These are phyloP conservation scores for Drosophila seguyi DNA, from an alignment of 1,140 invertebrate species.

Conservation along the genomic window DNA sequence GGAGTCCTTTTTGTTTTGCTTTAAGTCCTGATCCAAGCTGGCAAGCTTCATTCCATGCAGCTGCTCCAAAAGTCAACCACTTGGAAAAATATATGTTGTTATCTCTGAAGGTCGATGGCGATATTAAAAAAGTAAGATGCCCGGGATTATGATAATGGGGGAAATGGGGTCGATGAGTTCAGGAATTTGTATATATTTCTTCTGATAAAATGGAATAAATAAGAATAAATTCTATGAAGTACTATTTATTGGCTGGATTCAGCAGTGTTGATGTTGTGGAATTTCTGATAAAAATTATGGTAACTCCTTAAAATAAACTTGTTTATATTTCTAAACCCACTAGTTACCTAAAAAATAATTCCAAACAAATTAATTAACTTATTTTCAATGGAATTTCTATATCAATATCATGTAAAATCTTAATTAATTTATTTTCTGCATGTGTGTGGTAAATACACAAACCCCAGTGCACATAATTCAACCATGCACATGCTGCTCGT, in stretches of 20 bases:
- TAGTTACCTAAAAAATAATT: not conserved
- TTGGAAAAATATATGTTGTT: constrained; percentile 19
- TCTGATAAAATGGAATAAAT: not conserved
- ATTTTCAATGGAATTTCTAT: no score
- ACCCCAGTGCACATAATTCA: constrained; percentile 8
- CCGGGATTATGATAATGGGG: not conserved
- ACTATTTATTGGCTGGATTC: not conserved
- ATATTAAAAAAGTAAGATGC: constrained; percentile 3
- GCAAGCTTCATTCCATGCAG: constrained; percentile 8
- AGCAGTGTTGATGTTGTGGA: not conserved
- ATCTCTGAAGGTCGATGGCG: constrained; percentile 5
- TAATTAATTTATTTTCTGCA: constrained; percentile 11
- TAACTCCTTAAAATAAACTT: no score
- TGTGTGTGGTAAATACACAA: not conserved
- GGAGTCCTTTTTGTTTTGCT: not conserved
- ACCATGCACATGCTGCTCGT: constrained; percentile 21
- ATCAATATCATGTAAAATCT: not conserved
- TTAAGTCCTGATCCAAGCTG: not conserved
- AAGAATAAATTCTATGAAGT: not conserved
- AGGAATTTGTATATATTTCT: not conserved
- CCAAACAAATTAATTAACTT: not conserved
- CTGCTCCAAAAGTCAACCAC: constrained; percentile 19
- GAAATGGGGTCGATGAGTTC: not conserved
- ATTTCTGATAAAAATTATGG: no score
- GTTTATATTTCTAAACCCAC: no score